Evolutionary conservation across 2,113 vertebrate genomes (phyloP).

Genomic region (Pseudopipra pipra): DNA sequence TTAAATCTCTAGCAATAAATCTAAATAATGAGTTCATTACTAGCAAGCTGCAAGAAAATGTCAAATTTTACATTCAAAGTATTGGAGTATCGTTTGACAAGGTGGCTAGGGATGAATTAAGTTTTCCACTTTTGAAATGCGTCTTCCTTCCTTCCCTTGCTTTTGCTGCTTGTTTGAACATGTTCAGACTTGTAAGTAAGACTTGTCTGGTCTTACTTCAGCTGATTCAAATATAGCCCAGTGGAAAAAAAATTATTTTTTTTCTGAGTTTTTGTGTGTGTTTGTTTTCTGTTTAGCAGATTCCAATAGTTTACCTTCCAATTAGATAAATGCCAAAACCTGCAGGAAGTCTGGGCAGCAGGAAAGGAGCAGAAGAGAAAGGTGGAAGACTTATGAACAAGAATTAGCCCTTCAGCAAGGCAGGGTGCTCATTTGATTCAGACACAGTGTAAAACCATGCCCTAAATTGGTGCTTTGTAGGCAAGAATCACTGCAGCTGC

Average conservation of each 20-base stretch:
- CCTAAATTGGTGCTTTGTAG: neutral
- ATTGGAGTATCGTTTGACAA: neutral
- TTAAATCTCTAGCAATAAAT: conserved; percentile 11
- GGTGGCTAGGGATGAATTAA: neutral
- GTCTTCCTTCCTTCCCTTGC: neutral
- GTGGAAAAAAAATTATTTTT: neutral
- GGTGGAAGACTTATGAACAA: neutral
- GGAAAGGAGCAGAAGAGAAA: neutral
- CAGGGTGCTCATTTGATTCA: neutral
- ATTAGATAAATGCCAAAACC: neutral
- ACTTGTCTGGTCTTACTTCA: neutral
- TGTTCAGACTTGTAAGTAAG: neutral
- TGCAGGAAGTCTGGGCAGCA: neutral
- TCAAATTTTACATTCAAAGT: neutral
- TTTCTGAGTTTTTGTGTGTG: neutral
- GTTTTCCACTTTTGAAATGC: neutral
- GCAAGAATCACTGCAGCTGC: neutral
- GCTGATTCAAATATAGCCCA: neutral
- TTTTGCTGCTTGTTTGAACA: neutral
- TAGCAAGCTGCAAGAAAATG: neutral
- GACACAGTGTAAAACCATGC: neutral
- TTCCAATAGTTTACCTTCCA: neutral
- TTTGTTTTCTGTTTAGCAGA: neutral
- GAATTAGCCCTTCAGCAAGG: neutral
- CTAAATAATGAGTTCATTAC: conserved; percentile 12